phyloP scores from a whole-genome alignment of 2,113 vertebrate species.

The Beaufortia kweichowensis region DNA sequence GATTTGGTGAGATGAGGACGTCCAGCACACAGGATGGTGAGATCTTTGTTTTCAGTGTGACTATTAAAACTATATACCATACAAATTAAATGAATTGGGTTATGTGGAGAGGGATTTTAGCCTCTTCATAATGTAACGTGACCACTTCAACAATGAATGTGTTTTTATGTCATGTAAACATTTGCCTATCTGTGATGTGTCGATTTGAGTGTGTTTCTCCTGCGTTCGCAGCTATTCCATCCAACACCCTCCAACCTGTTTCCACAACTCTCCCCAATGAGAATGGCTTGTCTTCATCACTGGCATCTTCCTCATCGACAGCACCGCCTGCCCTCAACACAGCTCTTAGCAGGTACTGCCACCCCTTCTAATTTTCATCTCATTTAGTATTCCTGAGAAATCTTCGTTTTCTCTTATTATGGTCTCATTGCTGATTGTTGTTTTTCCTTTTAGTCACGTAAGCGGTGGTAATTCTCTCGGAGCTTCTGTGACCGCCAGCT shows the following conservation, averaged over 20 bases:
- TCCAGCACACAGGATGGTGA: slow-evolving; percentile 80
- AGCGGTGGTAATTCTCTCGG: slow-evolving; percentile 79
- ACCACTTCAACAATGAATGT: too few relatives aligned
- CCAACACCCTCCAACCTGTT: slow-evolving; percentile 63
- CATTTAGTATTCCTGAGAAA: neutral
- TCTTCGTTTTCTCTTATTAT: slow-evolving; percentile 8
- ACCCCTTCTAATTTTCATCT: neutral
- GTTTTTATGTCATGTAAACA: neutral
- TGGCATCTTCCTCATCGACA: slow-evolving; percentile 68
- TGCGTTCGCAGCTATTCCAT: slow-evolving; percentile 18
- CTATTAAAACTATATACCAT: too few relatives aligned
- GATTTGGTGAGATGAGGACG: slow-evolving; percentile 79
- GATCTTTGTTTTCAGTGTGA: neutral
- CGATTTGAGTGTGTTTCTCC: neutral
- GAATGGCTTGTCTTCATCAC: slow-evolving; percentile 66
- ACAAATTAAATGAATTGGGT: too few relatives aligned
- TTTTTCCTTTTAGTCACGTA: slow-evolving; percentile 68
- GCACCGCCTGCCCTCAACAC: slow-evolving; percentile 78
- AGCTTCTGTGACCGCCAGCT: slow-evolving; percentile 72
- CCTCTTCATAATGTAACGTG: too few relatives aligned
- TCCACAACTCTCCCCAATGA: slow-evolving; percentile 76
- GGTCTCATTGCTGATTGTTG: neutral
- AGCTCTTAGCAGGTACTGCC: slow-evolving; percentile 83
- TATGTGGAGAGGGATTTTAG: too few relatives aligned
- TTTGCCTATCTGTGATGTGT: neutral